Percentiles rank a stretch among this genome's conserved stretches.
phyloP scores from a whole-genome alignment of 2,797 vertebrate species.

The Hydrophis major region DNA sequence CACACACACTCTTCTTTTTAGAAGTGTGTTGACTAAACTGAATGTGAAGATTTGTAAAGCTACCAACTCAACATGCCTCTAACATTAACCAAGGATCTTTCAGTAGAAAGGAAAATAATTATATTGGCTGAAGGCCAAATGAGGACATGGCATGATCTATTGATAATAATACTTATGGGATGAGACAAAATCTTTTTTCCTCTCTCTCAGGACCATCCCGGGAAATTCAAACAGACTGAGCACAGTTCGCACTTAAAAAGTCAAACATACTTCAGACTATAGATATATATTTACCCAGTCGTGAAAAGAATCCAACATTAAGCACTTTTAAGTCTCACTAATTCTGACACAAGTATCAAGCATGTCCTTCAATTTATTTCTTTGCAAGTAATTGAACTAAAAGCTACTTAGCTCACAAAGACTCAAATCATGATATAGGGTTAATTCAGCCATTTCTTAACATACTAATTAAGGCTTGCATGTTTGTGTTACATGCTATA shows the following conservation, averaged over 20 bases:
- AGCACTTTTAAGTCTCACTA: background rate
- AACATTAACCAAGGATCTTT: background rate
- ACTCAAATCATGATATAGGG: background rate
- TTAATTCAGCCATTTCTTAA: background rate
- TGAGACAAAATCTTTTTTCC: background rate
- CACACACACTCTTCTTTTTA: background rate
- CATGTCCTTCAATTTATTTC: background rate
- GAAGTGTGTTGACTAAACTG: constrained; percentile 1
- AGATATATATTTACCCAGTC: background rate
- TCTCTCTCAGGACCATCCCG: background rate
- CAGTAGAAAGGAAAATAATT: background rate
- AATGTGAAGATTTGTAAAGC: constrained; percentile 1
- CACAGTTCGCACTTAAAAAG: background rate
- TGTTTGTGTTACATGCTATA: background rate
- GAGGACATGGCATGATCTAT: background rate
- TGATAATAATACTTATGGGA: background rate
- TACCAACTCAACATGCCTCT: background rate
- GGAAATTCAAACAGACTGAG: background rate
- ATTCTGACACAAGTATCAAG: background rate
- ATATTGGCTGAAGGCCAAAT: constrained; percentile 3
- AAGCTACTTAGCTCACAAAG: background rate
- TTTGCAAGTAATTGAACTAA: background rate
- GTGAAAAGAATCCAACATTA: background rate
- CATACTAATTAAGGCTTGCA: background rate
- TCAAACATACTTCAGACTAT: background rate